Percentiles rank a stretch among this genome's conserved stretches.
phyloP scores from a whole-genome alignment of 1,140 invertebrate species.

The Eupeodes corollae region DNA sequence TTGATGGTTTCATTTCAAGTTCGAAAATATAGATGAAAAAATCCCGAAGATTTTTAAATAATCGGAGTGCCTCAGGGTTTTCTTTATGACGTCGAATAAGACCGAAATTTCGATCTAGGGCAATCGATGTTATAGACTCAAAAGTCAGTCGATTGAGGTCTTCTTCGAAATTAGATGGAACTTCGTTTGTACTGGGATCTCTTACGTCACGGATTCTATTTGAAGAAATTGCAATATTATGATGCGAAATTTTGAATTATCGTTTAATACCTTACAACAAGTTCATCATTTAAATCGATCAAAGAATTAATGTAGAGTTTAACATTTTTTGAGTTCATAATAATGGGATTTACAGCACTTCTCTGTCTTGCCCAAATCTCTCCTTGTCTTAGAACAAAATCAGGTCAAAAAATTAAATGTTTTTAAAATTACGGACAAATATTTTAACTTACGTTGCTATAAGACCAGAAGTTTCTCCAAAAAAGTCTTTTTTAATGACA shows the following conservation, averaged over 20 bases:
- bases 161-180: conserved; percentile 43
- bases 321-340: conserved; percentile 35
- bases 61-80: conserved; percentile 40
- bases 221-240: too few species aligned
- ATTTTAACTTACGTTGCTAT: conserved; percentile 3
- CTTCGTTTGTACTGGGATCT: conserved; percentile 38
- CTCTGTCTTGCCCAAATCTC: not conserved
- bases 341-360: conserved; percentile 23
- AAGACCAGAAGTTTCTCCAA: conserved; percentile 12
- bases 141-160: conserved; percentile 54
- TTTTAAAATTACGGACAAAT: not conserved
- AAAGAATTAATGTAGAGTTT: conserved; percentile 25
- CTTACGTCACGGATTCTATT: conserved; percentile 40
- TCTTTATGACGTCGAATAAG: conserved; percentile 40
- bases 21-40: conserved; percentile 45
- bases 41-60: conserved; percentile 46
- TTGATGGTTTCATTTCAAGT: conserved; percentile 45
- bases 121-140: conserved; percentile 53
- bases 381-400: not conserved
- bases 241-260: not conserved
- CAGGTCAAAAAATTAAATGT: not conserved
- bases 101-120: conserved; percentile 50
- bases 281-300: conserved; percentile 21
- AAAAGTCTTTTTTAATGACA: conserved; percentile 17
- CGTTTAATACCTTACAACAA: not conserved